Base-by-base conservation (phyloP, 2,888 invertebrate species). In the Odontocerum albicorne region DNA sequence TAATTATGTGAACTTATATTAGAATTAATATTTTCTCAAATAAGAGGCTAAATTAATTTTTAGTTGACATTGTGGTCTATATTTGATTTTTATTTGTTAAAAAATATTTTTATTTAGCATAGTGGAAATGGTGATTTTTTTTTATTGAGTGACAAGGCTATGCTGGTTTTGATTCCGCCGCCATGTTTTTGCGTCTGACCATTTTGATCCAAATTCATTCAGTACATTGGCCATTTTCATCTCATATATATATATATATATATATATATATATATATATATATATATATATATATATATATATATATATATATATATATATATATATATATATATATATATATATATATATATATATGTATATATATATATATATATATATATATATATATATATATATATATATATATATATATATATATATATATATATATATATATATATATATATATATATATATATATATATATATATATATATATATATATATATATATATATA, bases 231-330 rank as follows among this genome's bases (percentile, higher is more conserved):
- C n/a, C n/a, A n/a, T n/a, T n/a, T n/a, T n/a, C n/a, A 27, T 27
- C 4, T 27, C 13, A 44, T 44, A 22, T 22, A 44, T 44, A 19
- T 27, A 46, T 33, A 33, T 32, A 46, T 21, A 39, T 20, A 40
- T 50, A 50, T 31, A 31, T 21, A 40, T 42, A 32, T 17, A 50
- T 42, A 42, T 21, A 42, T 31, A 21, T 50, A 49, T 21, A 20
- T 21, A 42, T 21, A 51, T 51, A 51, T 33, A 49, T 27, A 44
- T 44, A 51, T 21, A 43, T 32, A 51, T 43, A 13, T 33, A 51
- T 39, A 31, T 43, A 43, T 17, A 51, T 39, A 44, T 22, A 44
- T 31, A 31, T 22, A 51, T 19, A 32, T 17, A 42, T 19, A 19
- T 42, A 3, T 19, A 40, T 40, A 40, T 40, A 40, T 15, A 27